Base-by-base conservation (phyloP, 2,888 invertebrate genomes). In the Drosophila ustulata region DNA sequence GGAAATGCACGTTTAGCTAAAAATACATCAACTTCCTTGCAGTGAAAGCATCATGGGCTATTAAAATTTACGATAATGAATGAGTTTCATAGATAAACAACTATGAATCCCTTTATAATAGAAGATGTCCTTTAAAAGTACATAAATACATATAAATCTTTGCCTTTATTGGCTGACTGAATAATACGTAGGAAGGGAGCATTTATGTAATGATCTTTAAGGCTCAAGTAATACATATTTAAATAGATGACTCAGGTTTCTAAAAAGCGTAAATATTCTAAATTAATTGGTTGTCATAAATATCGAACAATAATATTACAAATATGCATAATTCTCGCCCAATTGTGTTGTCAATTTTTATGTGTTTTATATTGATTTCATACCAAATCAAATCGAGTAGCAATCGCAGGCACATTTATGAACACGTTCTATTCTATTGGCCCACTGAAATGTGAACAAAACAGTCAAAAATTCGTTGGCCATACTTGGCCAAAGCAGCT, bases 371-470 rank as follows among this genome's bases (percentile, higher is more conserved):
- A 25, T 25, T 13, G 32, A 56, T 53, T 50, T 47, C 39, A 39
- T 45, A 8, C 32, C 8, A 32, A 45, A 25, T 9, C 56, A 71
- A 77, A 64, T 50, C 28, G 46, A 77, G 73, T 73, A 69, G 74
- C 78, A 69, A 74, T 45, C 50, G 34, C 51, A 61, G 59, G 37
- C 37, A 34, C 4, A 34, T 34, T 34, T 34, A 11, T 4, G 34
- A 34, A 34, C 30, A 34, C 34, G n/a, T n/a, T 18, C 18, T 56
- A 32, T 55, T 79, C 70, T 77, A 81, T 84, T 82, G 85, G 88
- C 88, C 85, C 67, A 83, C 70, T 66, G 69, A 83, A 75, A 66
- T 78, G 67, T 78, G 75, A 71, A 86, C 78, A 71, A 77, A 71
- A n/a, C 46, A 52, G 66, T 80, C 65, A 76, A 84, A 76, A 73